Conservation (phyloP, 2,797 vertebrate species). For the Gallinago nigripennis region DNA sequence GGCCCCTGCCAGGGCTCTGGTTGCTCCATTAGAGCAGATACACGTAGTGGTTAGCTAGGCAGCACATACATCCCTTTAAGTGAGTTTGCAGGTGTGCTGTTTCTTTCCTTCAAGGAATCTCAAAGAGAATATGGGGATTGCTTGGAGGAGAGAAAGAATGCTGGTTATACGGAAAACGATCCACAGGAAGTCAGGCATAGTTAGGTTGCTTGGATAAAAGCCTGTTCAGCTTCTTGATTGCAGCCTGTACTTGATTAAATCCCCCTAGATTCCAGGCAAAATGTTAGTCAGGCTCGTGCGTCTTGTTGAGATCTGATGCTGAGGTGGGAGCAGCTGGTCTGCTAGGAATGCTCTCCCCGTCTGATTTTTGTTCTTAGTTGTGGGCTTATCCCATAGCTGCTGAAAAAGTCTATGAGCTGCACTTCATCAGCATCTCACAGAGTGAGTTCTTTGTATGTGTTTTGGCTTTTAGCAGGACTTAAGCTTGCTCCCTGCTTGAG, state of each 20-base stretch:
- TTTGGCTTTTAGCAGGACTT: neutral
- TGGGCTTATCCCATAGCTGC: neutral
- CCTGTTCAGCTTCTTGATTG: neutral
- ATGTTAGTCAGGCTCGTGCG: fast-evolving
- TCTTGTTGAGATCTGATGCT: neutral
- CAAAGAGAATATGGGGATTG: neutral
- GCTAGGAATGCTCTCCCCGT: neutral
- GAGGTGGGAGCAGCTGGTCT: neutral
- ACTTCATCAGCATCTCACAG: neutral
- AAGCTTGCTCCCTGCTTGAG: neutral
- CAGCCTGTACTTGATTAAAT: neutral
- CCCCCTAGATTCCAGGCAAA: neutral
- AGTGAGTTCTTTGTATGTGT: neutral
- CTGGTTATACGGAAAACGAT: neutral
- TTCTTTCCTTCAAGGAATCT: neutral
- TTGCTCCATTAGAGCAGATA: neutral
- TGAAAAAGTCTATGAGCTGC: neutral
- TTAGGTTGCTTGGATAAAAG: neutral
- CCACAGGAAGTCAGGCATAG: neutral
- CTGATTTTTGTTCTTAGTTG: neutral
- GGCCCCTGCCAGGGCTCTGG: neutral
- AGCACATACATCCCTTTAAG: neutral
- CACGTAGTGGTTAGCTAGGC: neutral
- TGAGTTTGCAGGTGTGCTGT: neutral
- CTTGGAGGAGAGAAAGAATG: neutral